These are phyloP conservation scores for Reticulitermes speratus DNA, from an alignment of 1,140 invertebrate genomes.

Conservation along the genomic window DNA sequence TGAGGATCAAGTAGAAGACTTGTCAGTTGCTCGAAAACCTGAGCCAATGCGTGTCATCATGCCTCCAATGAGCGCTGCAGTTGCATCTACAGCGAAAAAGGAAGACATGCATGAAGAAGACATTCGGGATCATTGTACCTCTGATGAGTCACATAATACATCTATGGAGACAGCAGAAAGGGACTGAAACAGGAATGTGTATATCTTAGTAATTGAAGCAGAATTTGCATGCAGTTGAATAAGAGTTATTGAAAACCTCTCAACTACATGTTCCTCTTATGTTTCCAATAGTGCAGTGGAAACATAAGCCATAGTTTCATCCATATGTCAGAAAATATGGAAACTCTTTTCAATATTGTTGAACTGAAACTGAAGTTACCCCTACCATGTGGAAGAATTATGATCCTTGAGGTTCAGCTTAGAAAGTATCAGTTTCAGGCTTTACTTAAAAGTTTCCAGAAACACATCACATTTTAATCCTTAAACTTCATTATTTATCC, in stretches of 20 bases:
- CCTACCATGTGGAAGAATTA: too few relatives aligned
- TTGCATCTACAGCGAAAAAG: neutral
- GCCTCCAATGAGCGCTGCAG: slow-evolving; percentile 31
- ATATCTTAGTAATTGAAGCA: neutral
- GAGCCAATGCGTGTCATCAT: slow-evolving; percentile 41
- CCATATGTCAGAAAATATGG: too few relatives aligned
- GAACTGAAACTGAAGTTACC: too few relatives aligned
- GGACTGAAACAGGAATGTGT: neutral
- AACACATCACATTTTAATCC: too few relatives aligned
- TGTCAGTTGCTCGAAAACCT: slow-evolving; percentile 48
- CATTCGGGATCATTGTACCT: neutral
- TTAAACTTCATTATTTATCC: too few relatives aligned
- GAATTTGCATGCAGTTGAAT: neutral
- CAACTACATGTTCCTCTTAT: neutral
- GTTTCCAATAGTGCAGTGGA: neutral
- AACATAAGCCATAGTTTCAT: neutral
- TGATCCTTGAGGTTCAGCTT: too few relatives aligned
- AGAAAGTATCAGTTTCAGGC: too few relatives aligned
- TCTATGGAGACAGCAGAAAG: slow-evolving; percentile 17
- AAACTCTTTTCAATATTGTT: too few relatives aligned
- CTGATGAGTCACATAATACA: neutral
- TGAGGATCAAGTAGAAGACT: slow-evolving; percentile 52
- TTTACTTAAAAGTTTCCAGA: too few relatives aligned
- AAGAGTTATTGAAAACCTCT: neutral
- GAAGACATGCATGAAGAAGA: neutral